Base-by-base conservation (phyloP, 2,888 invertebrate species). In the Phortica okadai region DNA sequence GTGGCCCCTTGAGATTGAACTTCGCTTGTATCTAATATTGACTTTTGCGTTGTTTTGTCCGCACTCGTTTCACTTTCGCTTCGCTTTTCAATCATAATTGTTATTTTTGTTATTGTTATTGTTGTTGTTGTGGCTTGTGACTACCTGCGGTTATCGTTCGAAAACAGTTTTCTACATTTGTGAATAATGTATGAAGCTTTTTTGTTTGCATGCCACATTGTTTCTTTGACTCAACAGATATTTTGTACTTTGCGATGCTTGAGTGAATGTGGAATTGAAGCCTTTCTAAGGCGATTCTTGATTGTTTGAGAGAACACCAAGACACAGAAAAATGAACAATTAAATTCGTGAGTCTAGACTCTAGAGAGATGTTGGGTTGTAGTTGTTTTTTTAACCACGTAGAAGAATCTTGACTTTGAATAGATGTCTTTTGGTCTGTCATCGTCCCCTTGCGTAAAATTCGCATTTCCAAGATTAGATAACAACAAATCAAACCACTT, bases 41-140 rank as follows among this genome's bases (percentile, higher is more conserved):
- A 86, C 86, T 86, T 83, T 87, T 80, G 81, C 81, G 83, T 77
- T 81, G 79, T 81, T 44, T 41, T 50, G 62, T 25, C 25, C 62
- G n/a, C 25, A 11, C 21, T 8, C 25, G 21, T 25, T 7, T 25
- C 62, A 62, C 74, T 62, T 67, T 59, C 70, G 74, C 25, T 62
- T 62, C 45, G 76, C 59, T 41, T 76, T 74, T 86, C 87, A 88
- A 88, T 86, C 88, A 88, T 88, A 88, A 85, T 86, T 86, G 87
- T 80, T 73, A 73, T 85, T 85, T 2, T 33, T 33, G 81, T 82
- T 81, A 88, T 86, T 87, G 87, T 88, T 87, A 85, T 86, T 86
- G 87, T 80, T 73, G 67, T 85, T 85, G 45, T 69, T 69, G 44
- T 72, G 54, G 14, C 25, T 72, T 72, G 33, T 16, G 42, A 56